Conservation (phyloP, 2,888 invertebrate genomes). For the Tipula unca region DNA sequence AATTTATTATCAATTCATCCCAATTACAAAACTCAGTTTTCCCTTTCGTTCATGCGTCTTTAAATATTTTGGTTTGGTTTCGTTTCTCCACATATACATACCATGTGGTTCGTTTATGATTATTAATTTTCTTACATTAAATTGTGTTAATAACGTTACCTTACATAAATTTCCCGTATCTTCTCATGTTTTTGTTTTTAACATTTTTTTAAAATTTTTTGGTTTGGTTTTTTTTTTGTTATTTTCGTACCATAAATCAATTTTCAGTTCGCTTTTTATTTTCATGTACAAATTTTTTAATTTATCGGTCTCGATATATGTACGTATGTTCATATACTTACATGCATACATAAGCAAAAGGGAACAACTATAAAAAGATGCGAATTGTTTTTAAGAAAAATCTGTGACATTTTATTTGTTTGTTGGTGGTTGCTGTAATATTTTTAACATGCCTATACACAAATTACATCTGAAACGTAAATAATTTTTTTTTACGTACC, state of each 20-base stretch:
- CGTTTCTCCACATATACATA: neutral
- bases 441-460: neutral
- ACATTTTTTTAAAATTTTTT: too few relatives aligned
- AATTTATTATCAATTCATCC: neutral
- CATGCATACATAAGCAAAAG: neutral
- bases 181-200: neutral
- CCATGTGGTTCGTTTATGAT: neutral
- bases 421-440: neutral
- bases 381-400: neutral
- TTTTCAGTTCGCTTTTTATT: neutral
- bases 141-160: neutral
- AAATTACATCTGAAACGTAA: neutral
- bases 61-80: neutral
- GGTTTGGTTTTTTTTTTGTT: neutral
- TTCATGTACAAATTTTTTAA: neutral
- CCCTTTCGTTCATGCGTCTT: neutral
- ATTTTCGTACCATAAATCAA: neutral
- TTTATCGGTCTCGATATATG: neutral
- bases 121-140: neutral
- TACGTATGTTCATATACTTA: neutral
- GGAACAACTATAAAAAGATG: neutral
- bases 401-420: neutral
- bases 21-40: neutral
- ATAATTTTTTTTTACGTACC: neutral
- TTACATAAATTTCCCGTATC: neutral